Percentiles rank a stretch among this genome's conserved stretches.
Evolutionary conservation across 2,113 vertebrate genomes (phyloP).

Genomic region (Merops nubicus): DNA sequence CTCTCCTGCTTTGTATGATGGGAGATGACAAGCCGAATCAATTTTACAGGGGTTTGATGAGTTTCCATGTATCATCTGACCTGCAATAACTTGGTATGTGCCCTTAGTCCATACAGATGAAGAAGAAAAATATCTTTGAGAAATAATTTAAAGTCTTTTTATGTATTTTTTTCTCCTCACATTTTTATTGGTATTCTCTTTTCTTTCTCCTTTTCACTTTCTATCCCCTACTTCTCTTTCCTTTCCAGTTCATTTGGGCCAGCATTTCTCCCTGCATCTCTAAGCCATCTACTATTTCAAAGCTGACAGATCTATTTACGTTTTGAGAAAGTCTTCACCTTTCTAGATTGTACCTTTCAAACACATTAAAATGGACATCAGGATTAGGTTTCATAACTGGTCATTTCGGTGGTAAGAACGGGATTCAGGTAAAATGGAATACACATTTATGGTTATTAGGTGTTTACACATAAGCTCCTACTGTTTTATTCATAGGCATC

Average conservation of each 20-base stretch:
- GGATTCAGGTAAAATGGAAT: fast-evolving
- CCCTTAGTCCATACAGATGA: neutral
- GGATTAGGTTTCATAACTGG: fast-evolving
- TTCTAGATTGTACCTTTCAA: neutral
- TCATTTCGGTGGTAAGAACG: fast-evolving
- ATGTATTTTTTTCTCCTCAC: neutral
- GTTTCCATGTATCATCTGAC: neutral
- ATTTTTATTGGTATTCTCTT: neutral
- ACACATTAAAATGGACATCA: fast-evolving
- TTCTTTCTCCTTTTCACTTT: neutral
- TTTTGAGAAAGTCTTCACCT: neutral
- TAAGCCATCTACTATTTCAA: neutral
- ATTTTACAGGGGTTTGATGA: neutral
- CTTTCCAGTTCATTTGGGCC: neutral
- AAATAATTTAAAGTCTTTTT: neutral
- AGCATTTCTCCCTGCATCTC: neutral
- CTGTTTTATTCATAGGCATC: fast-evolving
- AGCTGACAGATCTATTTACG: fast-evolving
- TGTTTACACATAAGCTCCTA: fast-evolving
- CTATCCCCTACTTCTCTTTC: neutral
- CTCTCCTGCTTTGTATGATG: neutral
- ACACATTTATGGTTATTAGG: fast-evolving
- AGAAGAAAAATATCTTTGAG: neutral
- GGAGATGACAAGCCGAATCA: neutral
- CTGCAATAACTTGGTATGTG: neutral